Evolutionary conservation across 2,888 invertebrate genomes (phyloP).

Genomic region (Formica aserva): DNA sequence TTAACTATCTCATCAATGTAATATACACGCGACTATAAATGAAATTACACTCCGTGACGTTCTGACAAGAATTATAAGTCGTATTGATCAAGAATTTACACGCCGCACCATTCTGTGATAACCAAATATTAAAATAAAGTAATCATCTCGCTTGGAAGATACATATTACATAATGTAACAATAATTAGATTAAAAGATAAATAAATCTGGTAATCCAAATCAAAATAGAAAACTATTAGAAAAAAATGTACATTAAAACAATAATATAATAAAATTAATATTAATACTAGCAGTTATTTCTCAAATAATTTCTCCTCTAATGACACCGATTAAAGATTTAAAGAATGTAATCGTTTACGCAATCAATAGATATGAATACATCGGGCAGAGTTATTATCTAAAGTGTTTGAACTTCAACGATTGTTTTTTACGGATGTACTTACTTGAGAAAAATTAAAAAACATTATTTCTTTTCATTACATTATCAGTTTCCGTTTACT

Average conservation of each 20-base stretch:
- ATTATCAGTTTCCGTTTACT: background rate
- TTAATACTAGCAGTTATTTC: background rate
- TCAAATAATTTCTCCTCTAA: background rate
- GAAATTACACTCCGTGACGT: conserved; percentile 23
- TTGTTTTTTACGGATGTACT: conserved; percentile 15
- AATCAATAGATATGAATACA: conserved; percentile 11
- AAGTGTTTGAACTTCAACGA: conserved; percentile 39
- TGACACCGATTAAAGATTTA: background rate
- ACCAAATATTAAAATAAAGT: background rate
- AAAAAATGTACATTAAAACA: background rate
- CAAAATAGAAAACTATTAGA: background rate
- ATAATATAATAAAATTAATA: background rate
- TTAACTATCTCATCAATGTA: conserved; percentile 8
- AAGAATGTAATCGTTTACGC: conserved; percentile 11
- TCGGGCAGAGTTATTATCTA: conserved; percentile 23
- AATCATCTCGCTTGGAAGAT: background rate
- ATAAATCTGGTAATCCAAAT: background rate
- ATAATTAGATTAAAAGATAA: background rate
- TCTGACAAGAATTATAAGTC: conserved; percentile 9
- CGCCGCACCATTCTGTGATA: background rate
- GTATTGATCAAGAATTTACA: background rate
- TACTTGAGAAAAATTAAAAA: conserved; percentile 21
- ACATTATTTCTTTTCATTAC: background rate
- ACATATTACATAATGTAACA: background rate
- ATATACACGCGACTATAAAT: background rate